Evolutionary conservation across 2,888 invertebrate genomes (phyloP), one percentile per base, ranked within the genome.

Genomic region (Osmoderma eremita): DNA sequence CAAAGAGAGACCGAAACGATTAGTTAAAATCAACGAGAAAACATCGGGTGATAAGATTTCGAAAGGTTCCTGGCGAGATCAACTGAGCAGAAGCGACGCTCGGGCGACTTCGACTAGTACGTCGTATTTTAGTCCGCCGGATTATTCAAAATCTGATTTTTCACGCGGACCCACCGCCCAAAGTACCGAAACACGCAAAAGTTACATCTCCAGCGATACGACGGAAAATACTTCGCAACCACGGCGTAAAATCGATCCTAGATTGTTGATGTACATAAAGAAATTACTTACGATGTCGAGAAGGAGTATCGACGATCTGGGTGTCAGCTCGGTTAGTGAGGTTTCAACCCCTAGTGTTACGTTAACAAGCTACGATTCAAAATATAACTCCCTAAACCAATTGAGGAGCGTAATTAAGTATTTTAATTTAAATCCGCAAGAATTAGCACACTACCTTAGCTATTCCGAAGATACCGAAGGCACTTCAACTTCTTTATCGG

Each of bases 271-370:
- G 6, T 85, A 85, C 71, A 83, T 87, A 1, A 80, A 83, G 63
- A 82, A 84, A 69, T 75, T 87, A 41, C 74, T 87, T 17, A 78
- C 78, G n/a, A 85, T 87, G 86, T 84, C 85, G 0, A 81, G 83
- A 30, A 76, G 74, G 8, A 83, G 82, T 64, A 77, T 87, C n/a
- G 83, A 85, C 12, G 81, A 84, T 10, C 75, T 86, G 15, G 79
- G 79, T 0, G 82, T 84, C 0, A 83, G 83, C 71, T 81, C 82
- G 0, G 76, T 77, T 0, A 84, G 86, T 22, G 83, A 83, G 0
- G 78, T 85, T 15, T 76, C 82, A 18, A 86, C 86, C 0, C 86
- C 86, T 0, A 74, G 79, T 8, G 80, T 81, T 1, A 86, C 85
- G 1, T 72, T 86, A 2, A 76, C 86, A 10, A 30, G 30, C 0